These are phyloP conservation scores for Fistularia commersonii DNA, from an alignment of 2,797 vertebrate species.

Conservation along the genomic window DNA sequence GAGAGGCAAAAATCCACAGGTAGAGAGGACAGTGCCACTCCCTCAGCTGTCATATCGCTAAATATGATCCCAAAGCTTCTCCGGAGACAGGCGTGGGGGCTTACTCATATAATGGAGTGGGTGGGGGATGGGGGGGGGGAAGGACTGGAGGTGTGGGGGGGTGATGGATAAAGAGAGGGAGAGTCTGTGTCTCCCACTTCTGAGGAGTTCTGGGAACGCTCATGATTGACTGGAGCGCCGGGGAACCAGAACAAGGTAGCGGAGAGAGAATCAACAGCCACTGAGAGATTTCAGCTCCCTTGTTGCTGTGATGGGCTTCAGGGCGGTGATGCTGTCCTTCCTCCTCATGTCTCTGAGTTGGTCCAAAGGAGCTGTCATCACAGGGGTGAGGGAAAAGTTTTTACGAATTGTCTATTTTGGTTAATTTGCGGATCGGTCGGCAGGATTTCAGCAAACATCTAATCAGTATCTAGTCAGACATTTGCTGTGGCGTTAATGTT, in stretches of 20 bases:
- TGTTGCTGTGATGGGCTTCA: constrained; percentile 74
- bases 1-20: constrained; percentile 2
- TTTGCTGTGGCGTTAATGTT: too few species aligned
- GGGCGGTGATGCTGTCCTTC: constrained; percentile 64
- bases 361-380: constrained; percentile 83
- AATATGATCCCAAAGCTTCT: constrained; percentile 31
- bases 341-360: constrained; percentile 76
- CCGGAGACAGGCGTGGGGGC: constrained; percentile 42
- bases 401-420: neutral
- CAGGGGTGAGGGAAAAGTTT: constrained; percentile 81
- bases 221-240: constrained; percentile 34
- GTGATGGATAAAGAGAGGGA: constrained; percentile 59
- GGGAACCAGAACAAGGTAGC: constrained; percentile 26
- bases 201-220: constrained; percentile 47
- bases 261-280: constrained; percentile 25
- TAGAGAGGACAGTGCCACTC: neutral
- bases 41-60: constrained; percentile 8
- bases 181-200: constrained; percentile 32
- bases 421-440: neutral
- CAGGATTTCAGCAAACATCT: too few species aligned
- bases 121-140: constrained; percentile 22
- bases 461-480: too few species aligned
- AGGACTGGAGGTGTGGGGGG: constrained; percentile 22
- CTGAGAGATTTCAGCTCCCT: constrained; percentile 35
- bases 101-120: constrained; percentile 17